Conservation (phyloP, 2,888 invertebrate genomes). For the Drosophila pegasa region DNA sequence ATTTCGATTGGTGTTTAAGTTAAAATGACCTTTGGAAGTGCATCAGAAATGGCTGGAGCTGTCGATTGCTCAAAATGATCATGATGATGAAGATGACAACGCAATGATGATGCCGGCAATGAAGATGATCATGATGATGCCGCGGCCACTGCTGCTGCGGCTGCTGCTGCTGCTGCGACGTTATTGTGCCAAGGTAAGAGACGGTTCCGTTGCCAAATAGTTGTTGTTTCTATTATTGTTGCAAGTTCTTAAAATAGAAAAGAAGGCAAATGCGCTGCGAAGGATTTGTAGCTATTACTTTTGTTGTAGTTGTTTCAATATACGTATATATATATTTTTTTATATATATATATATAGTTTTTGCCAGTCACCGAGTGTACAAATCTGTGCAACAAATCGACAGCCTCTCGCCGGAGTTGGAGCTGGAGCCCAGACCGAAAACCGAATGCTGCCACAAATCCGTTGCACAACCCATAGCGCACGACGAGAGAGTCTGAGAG, state of each 20-base stretch:
- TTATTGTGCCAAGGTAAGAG: slow-evolving; percentile 79
- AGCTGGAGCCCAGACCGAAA: slow-evolving; percentile 23
- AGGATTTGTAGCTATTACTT: slow-evolving; percentile 49
- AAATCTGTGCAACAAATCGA: slow-evolving; percentile 70
- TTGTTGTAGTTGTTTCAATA: neutral
- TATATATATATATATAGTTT: slow-evolving; percentile 28
- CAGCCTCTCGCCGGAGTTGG: slow-evolving; percentile 55
- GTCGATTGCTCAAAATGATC: slow-evolving; percentile 54
- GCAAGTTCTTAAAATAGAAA: slow-evolving; percentile 64
- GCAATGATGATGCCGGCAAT: slow-evolving; percentile 25
- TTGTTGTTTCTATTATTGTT: slow-evolving; percentile 29
- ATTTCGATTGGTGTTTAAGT: neutral
- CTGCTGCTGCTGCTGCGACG: slow-evolving; percentile 45
- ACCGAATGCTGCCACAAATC: slow-evolving; percentile 48
- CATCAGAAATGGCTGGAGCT: slow-evolving; percentile 37
- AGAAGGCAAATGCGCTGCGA: slow-evolving; percentile 46
- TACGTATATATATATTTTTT: slow-evolving; percentile 16
- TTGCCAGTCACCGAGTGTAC: slow-evolving; percentile 70
- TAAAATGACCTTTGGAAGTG: neutral
- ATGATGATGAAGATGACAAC: slow-evolving; percentile 39
- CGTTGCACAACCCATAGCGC: slow-evolving; percentile 65
- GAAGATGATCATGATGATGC: slow-evolving; percentile 27
- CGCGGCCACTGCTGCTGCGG: slow-evolving; percentile 21
- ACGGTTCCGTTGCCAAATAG: slow-evolving; percentile 70
- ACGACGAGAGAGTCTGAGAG: slow-evolving; percentile 37